These are phyloP conservation scores for Aleiodes testaceus DNA, from an alignment of 2,888 invertebrate genomes.

Conservation along the genomic window DNA sequence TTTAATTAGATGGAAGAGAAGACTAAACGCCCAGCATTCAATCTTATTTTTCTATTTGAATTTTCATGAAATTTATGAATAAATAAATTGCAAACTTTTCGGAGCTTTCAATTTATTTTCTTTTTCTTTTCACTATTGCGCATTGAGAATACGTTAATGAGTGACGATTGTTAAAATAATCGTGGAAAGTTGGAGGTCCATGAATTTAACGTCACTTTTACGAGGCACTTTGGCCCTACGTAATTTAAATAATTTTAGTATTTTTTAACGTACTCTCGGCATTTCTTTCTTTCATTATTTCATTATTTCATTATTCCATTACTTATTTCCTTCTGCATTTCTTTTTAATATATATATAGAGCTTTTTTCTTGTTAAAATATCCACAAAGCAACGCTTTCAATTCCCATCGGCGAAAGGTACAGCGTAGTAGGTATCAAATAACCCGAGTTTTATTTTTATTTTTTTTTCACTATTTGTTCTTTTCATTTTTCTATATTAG, in stretches of 20 bases:
- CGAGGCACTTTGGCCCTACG: constrained; percentile 6
- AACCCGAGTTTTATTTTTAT: constrained; percentile 68
- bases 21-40: constrained; percentile 58
- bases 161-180: constrained; percentile 6
- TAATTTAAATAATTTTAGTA: constrained; percentile 5
- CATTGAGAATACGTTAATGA: constrained; percentile 11
- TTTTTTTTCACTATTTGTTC: constrained; percentile 10
- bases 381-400: constrained; percentile 15
- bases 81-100: constrained; percentile 26
- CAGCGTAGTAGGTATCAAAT: constrained; percentile 72
- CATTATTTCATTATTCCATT: constrained; percentile 14
- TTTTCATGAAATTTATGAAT: constrained; percentile 36
- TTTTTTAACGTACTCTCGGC: constrained; percentile 17
- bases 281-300: constrained; percentile 9
- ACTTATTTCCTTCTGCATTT: constrained; percentile 28
- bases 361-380: constrained; percentile 11
- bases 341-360: constrained; percentile 9
- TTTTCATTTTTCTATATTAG: constrained; percentile 55
- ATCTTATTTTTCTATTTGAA: constrained; percentile 2
- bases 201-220: constrained; percentile 22
- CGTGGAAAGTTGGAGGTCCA: neutral
- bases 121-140: constrained; percentile 11
- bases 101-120: neutral
- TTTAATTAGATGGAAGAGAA: constrained; percentile 9
- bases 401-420: constrained; percentile 71